Evolutionary conservation across 2,797 vertebrate species (phyloP).

Genomic region (Microctenopoma lineatum): DNA sequence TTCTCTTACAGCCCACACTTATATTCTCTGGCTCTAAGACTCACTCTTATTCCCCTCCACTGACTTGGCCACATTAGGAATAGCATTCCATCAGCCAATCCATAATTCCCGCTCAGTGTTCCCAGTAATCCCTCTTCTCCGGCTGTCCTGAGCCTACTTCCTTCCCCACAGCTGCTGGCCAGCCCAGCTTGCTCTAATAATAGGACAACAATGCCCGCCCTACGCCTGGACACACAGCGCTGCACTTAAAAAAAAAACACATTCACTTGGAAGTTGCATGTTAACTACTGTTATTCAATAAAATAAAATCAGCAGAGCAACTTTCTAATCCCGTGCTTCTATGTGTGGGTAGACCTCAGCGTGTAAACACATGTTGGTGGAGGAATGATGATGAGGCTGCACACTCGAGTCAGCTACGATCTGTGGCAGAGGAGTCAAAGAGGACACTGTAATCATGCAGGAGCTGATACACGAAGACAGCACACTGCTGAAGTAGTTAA

Average conservation of each 20-base stretch:
- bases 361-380: constrained; percentile 78
- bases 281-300: neutral
- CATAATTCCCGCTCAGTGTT: constrained; percentile 70
- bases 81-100: constrained; percentile 60
- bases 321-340: constrained; percentile 31
- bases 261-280: neutral
- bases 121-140: constrained; percentile 79
- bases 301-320: constrained; percentile 8
- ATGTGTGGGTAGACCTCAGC: constrained; percentile 51
- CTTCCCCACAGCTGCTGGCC: constrained; percentile 84
- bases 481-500: constrained; percentile 58
- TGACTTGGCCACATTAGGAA: constrained; percentile 60
- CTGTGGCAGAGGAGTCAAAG: constrained; percentile 34
- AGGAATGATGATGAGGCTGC: constrained; percentile 66
- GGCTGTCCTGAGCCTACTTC: constrained; percentile 79
- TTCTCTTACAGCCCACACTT: constrained; percentile 35
- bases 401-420: constrained; percentile 49
- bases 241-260: constrained; percentile 11
- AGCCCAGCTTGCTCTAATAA: constrained; percentile 80
- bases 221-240: constrained; percentile 52
- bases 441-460: constrained; percentile 67
- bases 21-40: constrained; percentile 33
- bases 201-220: constrained; percentile 85
- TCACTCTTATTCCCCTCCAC: constrained; percentile 32
- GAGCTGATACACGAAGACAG: constrained; percentile 67